These are phyloP conservation scores for Pedicia rivosa DNA, from an alignment of 2,888 invertebrate species.

Conservation along the genomic window DNA sequence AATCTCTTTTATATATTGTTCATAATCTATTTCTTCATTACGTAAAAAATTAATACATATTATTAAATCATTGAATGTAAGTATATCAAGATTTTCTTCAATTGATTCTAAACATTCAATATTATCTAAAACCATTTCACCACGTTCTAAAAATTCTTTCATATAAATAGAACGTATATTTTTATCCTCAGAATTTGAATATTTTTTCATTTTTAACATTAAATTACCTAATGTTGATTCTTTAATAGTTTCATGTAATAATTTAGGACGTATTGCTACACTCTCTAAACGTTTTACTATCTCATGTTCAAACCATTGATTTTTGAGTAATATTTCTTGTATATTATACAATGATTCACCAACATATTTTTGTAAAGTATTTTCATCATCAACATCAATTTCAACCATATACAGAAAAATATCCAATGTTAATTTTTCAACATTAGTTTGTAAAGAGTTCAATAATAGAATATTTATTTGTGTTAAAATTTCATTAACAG, in stretches of 20 bases:
- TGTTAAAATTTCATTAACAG: background rate
- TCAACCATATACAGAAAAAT: conserved; percentile 23
- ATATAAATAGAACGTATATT: conserved; percentile 13
- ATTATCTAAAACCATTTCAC: conserved; percentile 16
- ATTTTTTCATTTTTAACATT: conserved; percentile 2
- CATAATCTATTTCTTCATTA: conserved; percentile 10
- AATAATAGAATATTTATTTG: conserved; percentile 18
- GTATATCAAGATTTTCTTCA: conserved; percentile 15
- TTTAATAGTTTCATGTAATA: conserved; percentile 16
- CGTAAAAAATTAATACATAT: conserved; percentile 3
- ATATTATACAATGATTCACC: conserved; percentile 19
- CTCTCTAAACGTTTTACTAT: conserved; percentile 17
- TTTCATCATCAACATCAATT: conserved; percentile 15
- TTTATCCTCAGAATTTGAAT: conserved; percentile 10
- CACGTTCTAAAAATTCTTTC: conserved; percentile 19
- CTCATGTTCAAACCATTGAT: conserved; percentile 18
- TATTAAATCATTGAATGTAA: conserved; percentile 10
- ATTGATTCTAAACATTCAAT: conserved; percentile 21
- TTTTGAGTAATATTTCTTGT: conserved; percentile 16
- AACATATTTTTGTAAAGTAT: conserved; percentile 19
- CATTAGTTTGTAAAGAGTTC: conserved; percentile 20
- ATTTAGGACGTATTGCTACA: conserved; percentile 19
- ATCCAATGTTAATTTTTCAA: conserved; percentile 19
- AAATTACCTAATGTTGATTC: conserved; percentile 20
- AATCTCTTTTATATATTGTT: conserved; percentile 12